phyloP scores from a whole-genome alignment of 1,140 invertebrate species.

The Leptoteleia sp. region DNA sequence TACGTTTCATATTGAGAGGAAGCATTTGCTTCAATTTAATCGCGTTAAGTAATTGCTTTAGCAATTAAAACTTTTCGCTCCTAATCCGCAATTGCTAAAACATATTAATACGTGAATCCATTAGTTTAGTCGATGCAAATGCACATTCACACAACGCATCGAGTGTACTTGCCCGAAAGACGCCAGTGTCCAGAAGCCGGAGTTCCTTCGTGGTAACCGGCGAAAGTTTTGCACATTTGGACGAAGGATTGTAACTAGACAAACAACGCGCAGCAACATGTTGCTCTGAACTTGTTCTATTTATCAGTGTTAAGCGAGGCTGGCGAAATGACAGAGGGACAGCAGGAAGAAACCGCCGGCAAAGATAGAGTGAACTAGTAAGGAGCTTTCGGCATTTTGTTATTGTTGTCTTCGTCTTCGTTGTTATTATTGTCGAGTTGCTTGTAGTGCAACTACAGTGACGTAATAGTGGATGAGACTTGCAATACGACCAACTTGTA shows the following conservation, averaged over 20 bases:
- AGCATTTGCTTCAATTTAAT: conserved; percentile 11
- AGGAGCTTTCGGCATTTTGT: conserved; percentile 29
- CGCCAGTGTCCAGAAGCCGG: conserved; percentile 21
- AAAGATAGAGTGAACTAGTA: conserved; percentile 6
- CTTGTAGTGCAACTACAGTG: conserved; percentile 12
- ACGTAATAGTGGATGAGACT: conserved; percentile 25
- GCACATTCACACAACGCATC: conserved; percentile 12
- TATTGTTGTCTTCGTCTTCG: conserved; percentile 15
- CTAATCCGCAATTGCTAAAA: conserved; percentile 34
- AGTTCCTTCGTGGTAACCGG: conserved; percentile 28
- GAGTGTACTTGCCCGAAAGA: conserved; percentile 12
- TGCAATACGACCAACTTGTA: conserved; percentile 32
- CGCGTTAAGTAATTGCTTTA: conserved; percentile 27
- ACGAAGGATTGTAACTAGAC: conserved; percentile 53
- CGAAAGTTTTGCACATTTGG: conserved; percentile 66
- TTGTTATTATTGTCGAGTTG: conserved; percentile 47
- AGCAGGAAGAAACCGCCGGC: conserved; percentile 16
- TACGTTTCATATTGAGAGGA: no score
- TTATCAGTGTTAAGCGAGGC: conserved; percentile 67
- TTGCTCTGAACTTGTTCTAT: conserved; percentile 72
- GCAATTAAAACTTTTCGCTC: conserved; percentile 32
- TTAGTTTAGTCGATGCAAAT: conserved; percentile 26
- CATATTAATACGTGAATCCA: conserved; percentile 39
- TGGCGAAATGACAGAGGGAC: conserved; percentile 35
- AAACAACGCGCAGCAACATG: conserved; percentile 66